These are phyloP conservation scores for Notocelia uddmanniana DNA, from an alignment of 2,888 invertebrate species.

Conservation along the genomic window DNA sequence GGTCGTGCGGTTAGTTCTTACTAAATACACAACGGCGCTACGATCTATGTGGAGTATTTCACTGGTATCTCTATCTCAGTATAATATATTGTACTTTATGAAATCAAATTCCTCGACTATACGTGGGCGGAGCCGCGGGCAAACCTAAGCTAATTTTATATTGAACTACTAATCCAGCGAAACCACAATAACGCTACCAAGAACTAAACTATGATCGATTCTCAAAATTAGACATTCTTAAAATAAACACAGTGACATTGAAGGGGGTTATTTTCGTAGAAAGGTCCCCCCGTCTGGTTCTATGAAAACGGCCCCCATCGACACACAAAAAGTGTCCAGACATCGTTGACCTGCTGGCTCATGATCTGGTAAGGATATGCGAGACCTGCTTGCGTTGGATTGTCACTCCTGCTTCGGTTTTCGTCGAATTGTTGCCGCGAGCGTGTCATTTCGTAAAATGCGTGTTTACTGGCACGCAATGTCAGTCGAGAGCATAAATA, in stretches of 20 bases:
- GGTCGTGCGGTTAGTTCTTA: too few species aligned
- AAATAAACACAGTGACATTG: constrained; percentile 35
- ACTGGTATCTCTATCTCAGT: too few species aligned
- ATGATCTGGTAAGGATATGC: too few species aligned
- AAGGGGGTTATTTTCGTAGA: constrained; percentile 34
- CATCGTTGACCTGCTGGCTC: not conserved
- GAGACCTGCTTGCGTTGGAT: not conserved
- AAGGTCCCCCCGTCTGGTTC: constrained; percentile 19
- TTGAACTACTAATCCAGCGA: not conserved
- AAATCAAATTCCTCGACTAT: too few species aligned
- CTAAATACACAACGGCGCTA: too few species aligned
- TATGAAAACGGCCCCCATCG: constrained; percentile 20
- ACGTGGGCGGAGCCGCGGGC: too few species aligned
- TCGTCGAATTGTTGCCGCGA: constrained; percentile 9
- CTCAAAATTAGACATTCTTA: constrained; percentile 13
- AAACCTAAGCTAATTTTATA: not conserved
- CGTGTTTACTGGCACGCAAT: constrained; percentile 21
- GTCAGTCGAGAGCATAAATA: too few species aligned
- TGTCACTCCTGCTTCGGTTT: constrained; percentile 3
- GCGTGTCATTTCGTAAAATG: constrained; percentile 27
- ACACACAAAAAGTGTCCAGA: constrained; percentile 8
- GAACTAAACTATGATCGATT: constrained; percentile 23
- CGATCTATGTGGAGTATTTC: too few species aligned
- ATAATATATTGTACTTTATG: too few species aligned
- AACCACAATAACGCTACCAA: not conserved